Base-by-base conservation (phyloP, 2,888 invertebrate species). In the Apodemia zela region DNA sequence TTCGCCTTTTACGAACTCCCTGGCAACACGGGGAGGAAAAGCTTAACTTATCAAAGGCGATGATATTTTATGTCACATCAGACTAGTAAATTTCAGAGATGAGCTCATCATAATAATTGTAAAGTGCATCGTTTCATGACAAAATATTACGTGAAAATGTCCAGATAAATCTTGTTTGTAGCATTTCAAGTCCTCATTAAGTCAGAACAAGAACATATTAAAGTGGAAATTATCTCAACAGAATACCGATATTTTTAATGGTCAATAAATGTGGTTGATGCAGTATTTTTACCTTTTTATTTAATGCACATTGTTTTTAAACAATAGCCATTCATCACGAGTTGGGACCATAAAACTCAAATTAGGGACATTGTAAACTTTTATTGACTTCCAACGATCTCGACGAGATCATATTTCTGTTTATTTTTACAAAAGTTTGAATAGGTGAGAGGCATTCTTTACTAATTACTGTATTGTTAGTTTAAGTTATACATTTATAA, bases 301-400 rank as follows among this genome's bases (percentile, higher is more conserved):
- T 21, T 51, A 51, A 18, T 51, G 21, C 51, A 51, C 21, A 51
- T 51, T 81, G 79, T 75, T 80, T 76, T 84, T 84, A 77, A 79
- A 84, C 84, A 84, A 85, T 80, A 76, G 80, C 79, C 79, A 81
- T 84, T 84, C 81, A 80, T 81, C 79, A 81, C 70, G 68, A 65
- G 64, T 59, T 71, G 71, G 71, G 71, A 72, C 78, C 78, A 78
- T 86, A 84, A 82, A 83, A 81, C 76, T 77, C 76, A 82, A 84
- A 84, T 85, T 85, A 86, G 82, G 79, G 75, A 81, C 80, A 84
- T 86, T 84, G 84, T 87, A 84, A 84, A 84, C 72, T 85, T 87
- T 85, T 85, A 87, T 78, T 75, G 81, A 85, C 86, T 84, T 68
- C 76, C 75, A 69, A 75, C 70, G 69, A 70, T 72, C 74, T 68